Evolutionary conservation across 1,140 invertebrate genomes (phyloP), one percentile per base, ranked within the genome.

Genomic region (Lasioglossum baleicum): DNA sequence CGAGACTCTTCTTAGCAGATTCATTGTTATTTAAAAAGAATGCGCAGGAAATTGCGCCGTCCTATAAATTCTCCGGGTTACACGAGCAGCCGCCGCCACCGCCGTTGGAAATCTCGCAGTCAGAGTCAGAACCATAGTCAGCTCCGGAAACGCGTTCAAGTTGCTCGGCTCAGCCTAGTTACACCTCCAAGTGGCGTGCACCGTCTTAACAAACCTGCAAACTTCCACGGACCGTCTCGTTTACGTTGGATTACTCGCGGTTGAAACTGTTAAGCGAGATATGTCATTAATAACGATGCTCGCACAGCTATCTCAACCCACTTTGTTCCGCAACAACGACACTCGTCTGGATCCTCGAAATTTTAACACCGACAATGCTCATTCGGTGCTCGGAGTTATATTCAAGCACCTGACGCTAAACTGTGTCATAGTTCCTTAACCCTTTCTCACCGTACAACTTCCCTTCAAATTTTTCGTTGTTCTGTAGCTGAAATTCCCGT

Each of bases 181-280:
- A 71, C 69, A 60, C 31, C 53, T 42, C 56, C 69, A 26, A 60
- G 53, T 71, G 40, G 11, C 35, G 31, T 71, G 53, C 53, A 26
- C 56, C 35, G 20, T 42, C 69, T 71, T 71, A 71, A 58, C 69
- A 60, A 60, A 71, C 69, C 69, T 71, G 58, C 69, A 71, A 71
- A 71, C 10, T 71, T 71, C 56, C 7, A 15, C 53, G 53, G 35
- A 26, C 53, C 56, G n/a, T 71, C 53, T 71, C 69, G n/a, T 71
- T 71, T 60, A 60, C 69, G 69, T 13, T n/a, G 69, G 53, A 60
- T 71, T 71, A 71, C 56, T 71, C 7, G 69, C 69, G 69, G 56
- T 71, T 40, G 35, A 60, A 60, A 71, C 53, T 60, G 69, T 71
- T 71, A 60, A 60, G 58, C n/a, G 53, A 71, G 53, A 71, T 71